Evolutionary conservation across 2,888 invertebrate species (phyloP).

Genomic region (Tenthredo scrophulariae): DNA sequence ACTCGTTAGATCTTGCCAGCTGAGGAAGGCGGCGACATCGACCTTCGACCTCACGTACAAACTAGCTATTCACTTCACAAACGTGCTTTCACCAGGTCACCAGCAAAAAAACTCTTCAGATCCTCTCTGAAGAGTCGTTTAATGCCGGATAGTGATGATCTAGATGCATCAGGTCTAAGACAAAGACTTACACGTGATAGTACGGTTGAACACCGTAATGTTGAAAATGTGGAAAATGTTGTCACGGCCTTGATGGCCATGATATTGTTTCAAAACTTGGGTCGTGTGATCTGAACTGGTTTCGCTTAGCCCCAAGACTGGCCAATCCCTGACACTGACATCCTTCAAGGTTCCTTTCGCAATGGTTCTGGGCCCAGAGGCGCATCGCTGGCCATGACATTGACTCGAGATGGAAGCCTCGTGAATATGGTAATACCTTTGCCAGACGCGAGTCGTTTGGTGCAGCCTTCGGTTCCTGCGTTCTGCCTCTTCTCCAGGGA

Average conservation of each 20-base stretch:
- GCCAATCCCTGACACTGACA: conserved; percentile 74
- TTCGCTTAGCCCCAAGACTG: conserved; percentile 66
- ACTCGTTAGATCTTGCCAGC: conserved; percentile 19
- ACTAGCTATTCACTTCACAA: background rate
- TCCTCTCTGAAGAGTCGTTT: background rate
- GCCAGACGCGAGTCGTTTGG: conserved; percentile 55
- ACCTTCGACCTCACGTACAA: conserved; percentile 24
- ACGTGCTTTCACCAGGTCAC: conserved; percentile 21
- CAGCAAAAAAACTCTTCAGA: background rate
- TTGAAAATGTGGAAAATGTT: conserved; percentile 11
- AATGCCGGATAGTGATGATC: background rate
- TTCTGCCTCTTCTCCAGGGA: conserved; percentile 30
- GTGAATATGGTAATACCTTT: conserved; percentile 71
- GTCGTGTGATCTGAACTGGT: conserved; percentile 70
- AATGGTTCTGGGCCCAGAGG: conserved; percentile 55
- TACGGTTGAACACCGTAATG: background rate
- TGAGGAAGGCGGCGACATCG: conserved; percentile 9
- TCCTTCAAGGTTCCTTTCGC: conserved; percentile 70
- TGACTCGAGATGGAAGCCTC: conserved; percentile 66
- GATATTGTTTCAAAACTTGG: conserved; percentile 69
- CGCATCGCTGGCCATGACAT: conserved; percentile 67
- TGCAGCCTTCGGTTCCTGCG: conserved; percentile 31
- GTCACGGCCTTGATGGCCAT: conserved; percentile 55
- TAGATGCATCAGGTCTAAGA: too few species aligned
- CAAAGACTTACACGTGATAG: background rate